A percentile compares a stretch with the other conserved stretches of the same genome.
phyloP scores from a whole-genome alignment of 2,888 invertebrate genomes.

The Synergus japonicus region DNA sequence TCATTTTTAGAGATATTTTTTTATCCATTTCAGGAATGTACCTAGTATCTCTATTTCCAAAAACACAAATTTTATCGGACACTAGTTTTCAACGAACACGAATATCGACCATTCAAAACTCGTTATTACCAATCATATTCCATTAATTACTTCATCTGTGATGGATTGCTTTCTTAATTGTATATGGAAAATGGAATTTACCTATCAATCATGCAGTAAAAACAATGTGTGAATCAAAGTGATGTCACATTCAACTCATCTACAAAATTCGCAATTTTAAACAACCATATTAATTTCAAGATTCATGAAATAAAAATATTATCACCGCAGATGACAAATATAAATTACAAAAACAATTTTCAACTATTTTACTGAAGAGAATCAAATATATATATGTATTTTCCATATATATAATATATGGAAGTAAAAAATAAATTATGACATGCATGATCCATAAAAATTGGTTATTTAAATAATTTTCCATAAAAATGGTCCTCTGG shows the following conservation, averaged over 20 bases:
- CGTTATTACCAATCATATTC: constrained; percentile 19
- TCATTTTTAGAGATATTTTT: no score
- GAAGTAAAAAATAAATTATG: no score
- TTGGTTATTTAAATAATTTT: no score
- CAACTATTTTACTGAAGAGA: no score
- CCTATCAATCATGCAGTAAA: constrained; percentile 20
- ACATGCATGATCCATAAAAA: no score
- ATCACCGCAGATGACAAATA: not conserved
- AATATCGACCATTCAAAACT: constrained; percentile 21
- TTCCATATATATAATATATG: no score
- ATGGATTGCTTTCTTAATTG: constrained; percentile 33
- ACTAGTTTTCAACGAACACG: not conserved
- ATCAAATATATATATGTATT: no score
- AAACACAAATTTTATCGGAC: not conserved
- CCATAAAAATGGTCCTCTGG: no score
- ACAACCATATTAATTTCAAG: not conserved
- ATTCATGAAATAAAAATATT: not conserved
- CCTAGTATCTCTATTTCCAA: not conserved
- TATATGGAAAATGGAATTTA: constrained; percentile 13
- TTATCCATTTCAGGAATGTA: no score
- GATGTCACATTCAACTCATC: constrained; percentile 3
- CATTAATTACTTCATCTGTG: constrained; percentile 27
- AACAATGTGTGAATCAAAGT: not conserved
- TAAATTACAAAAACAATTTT: no score
- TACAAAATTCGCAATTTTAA: not conserved